Base-by-base conservation (phyloP, 2,797 vertebrate genomes). In the Meriones psammophilus region DNA sequence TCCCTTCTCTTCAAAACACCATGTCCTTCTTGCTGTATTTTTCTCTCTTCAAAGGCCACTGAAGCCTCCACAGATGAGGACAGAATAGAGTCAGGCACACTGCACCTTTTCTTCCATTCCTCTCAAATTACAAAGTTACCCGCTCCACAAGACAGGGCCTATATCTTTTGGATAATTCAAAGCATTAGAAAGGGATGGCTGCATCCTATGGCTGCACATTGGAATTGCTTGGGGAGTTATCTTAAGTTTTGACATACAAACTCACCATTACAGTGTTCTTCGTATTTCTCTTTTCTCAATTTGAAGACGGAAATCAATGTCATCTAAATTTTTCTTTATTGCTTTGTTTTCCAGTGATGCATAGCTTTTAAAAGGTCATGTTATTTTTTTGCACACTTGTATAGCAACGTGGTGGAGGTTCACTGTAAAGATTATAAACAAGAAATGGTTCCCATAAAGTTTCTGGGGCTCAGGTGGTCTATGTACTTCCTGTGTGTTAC, bases 261-360 rank as follows among this genome's bases (percentile, higher is more conserved):
- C 2, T 24, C 26, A 86, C 28, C 5, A 50, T 90, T 77, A 56
- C 17, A 20, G 7, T 89, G 24, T 68, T 2, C 8, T 88, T 30
- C 2, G 3, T 85, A 30, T 93, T 96, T 94, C 20, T 77, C 58
- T 74, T 78, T 74, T 83, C 17, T 88, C 15, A 17, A 90, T 26
- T 81, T 95, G 28, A 8, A 68, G 60, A 69, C 76, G 18, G n/a
- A 94, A 95, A 91, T 90, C 22, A 64, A 64, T 91, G n/a, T 77
- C 92, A 69, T 14, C 33, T 92, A n/a, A 78, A 50, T 94, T 97
- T 88, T 22, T 12, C 24, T 22, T 83, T 97, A 60, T 58, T 56
- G 18, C 13, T 71, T 4, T 60, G 4, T 80, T 96, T 46, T 89
- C 92, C 20, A 95, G 73, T 20, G 56, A 73, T 80, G 24, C 22